Evolutionary conservation across 2,888 invertebrate genomes (phyloP).

Genomic region (Itoplectis maculator): DNA sequence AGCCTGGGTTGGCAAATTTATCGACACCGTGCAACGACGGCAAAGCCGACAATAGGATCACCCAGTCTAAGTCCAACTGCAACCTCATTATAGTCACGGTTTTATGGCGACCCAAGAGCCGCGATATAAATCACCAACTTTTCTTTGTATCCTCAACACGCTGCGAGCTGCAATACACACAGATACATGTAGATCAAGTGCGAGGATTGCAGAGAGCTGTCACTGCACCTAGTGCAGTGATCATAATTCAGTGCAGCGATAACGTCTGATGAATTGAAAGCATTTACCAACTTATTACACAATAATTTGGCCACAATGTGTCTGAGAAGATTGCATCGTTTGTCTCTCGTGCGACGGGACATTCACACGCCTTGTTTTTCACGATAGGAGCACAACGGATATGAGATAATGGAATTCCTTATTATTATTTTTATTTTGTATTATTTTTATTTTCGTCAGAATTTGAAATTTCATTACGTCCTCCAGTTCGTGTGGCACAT

Average conservation of each 20-base stretch:
- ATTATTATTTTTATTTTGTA: no score
- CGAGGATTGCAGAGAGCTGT: slow-evolving; percentile 16
- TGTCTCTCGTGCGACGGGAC: slow-evolving; percentile 7
- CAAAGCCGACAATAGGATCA: slow-evolving; percentile 37
- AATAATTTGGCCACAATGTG: slow-evolving; percentile 44
- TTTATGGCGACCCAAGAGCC: slow-evolving; percentile 14
- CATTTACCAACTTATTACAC: slow-evolving; percentile 61
- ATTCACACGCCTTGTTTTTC: background rate
- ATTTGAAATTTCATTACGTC: background rate
- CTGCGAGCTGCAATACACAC: slow-evolving; percentile 17
- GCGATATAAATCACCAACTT: slow-evolving; percentile 47
- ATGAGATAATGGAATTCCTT: slow-evolving; percentile 7
- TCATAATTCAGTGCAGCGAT: slow-evolving; percentile 56
- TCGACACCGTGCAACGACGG: slow-evolving; percentile 2
- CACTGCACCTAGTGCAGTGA: background rate
- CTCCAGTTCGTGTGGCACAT: slow-evolving; percentile 20
- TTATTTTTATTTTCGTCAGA: no score
- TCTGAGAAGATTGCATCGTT: slow-evolving; percentile 8
- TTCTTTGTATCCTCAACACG: slow-evolving; percentile 11
- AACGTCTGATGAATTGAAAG: slow-evolving; percentile 63
- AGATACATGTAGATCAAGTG: slow-evolving; percentile 16
- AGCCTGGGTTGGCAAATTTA: slow-evolving; percentile 1
- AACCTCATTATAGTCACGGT: slow-evolving; percentile 40
- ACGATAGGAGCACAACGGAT: background rate
- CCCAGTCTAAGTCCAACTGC: background rate